A percentile compares a stretch with the other conserved stretches of the same genome.
Evolutionary conservation across 2,797 vertebrate species (phyloP).

Genomic region (Halcyon leucocephala): DNA sequence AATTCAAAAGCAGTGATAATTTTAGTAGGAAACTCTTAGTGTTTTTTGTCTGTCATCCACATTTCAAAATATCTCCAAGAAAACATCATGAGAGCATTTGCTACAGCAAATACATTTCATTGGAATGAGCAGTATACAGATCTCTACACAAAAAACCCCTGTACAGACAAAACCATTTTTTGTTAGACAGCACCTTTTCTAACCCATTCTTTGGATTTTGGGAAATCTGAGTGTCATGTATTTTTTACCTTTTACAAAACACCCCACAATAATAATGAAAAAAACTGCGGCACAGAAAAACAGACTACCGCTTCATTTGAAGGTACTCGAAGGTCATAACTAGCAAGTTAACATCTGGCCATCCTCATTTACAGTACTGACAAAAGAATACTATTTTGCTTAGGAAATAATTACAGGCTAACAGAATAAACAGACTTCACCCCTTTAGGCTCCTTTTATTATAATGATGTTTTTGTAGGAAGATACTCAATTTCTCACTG

Average conservation of each 20-base stretch:
- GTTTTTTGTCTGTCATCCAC: background rate
- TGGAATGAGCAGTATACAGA: background rate
- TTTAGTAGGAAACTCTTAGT: background rate
- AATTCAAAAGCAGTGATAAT: background rate
- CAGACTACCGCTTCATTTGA: background rate
- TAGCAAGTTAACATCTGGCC: background rate
- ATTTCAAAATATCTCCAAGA: background rate
- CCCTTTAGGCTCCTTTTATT: background rate
- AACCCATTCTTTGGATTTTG: background rate
- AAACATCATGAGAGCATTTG: background rate
- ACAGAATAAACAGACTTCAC: background rate
- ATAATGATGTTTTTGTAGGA: background rate
- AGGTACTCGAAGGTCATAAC: background rate
- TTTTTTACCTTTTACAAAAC: background rate
- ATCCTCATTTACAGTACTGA: background rate
- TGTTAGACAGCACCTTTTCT: background rate
- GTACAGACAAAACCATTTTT: background rate
- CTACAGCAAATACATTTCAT: background rate
- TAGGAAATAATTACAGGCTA: background rate
- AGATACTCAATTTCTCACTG: background rate
- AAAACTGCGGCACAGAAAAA: background rate
- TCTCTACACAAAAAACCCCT: background rate
- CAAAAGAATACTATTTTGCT: background rate
- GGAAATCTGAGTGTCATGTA: background rate
- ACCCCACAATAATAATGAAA: accelerated